These are phyloP conservation scores for Manis javanica DNA, from an alignment of 2,797 vertebrate species.

Conservation along the genomic window DNA sequence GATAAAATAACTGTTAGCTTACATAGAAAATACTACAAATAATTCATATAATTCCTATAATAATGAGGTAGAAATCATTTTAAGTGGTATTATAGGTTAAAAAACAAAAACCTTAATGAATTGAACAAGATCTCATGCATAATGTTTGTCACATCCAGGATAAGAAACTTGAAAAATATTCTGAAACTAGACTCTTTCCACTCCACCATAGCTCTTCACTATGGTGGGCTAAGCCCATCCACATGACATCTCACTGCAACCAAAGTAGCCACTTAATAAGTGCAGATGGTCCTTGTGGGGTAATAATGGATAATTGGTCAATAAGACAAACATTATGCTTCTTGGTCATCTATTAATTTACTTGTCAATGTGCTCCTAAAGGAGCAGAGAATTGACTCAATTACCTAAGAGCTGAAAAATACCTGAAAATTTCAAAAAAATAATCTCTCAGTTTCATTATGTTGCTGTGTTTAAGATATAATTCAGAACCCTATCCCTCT, in stretches of 20 bases:
- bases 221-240: too few species aligned
- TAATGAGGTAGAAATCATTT: background rate
- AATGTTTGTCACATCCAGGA: background rate
- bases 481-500: background rate
- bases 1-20: too few species aligned
- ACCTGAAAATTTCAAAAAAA: background rate
- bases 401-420: background rate
- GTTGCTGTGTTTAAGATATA: background rate
- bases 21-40: background rate
- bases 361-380: background rate
- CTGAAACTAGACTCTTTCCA: too few species aligned
- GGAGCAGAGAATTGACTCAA: background rate
- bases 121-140: background rate
- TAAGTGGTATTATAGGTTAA: background rate
- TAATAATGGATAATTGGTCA: background rate
- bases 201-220: background rate
- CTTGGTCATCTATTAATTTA: background rate
- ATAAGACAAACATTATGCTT: background rate
- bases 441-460: background rate
- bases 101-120: too few species aligned
- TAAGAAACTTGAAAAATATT: background rate
- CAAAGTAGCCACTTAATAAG: background rate
- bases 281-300: background rate
- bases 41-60: background rate
- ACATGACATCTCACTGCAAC: fast-evolving